Base-by-base conservation (phyloP, 2,888 invertebrate species). In the Odontomyia ornata region DNA sequence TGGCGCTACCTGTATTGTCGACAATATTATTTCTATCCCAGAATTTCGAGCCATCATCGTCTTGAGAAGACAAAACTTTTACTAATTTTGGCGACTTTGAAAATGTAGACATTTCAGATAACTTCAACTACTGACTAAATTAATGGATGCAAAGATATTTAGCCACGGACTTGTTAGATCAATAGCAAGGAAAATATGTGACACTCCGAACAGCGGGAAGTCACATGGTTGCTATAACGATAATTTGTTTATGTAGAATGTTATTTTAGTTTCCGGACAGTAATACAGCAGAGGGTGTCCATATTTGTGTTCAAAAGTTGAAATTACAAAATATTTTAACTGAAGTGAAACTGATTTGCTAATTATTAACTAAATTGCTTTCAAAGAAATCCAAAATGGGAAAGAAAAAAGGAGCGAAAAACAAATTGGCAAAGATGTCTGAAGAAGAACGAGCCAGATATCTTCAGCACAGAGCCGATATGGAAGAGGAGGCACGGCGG, bases 361-460 rank as follows among this genome's bases (percentile, higher is more conserved):
- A 52, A 52, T 52, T 4, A 52, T 52, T 52, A 13, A 21, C 25
- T n/a, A 60, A 60, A n/a, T n/a, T n/a, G n/a, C 60, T 60, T 60
- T 60, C 0, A 60, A 60, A 60, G 23, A 47, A 36, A 21, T 46
- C 27, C 1, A 87, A 87, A 76, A 86, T 87, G 80, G 86, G 87
- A 84, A 90, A 89, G 81, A 93, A 93, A 84, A 88, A 90, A 30
- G 91, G 93, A 85, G 91, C 90, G 52, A 91, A 85, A 75, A 91
- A 92, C 83, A 94, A 94, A 84, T 85, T 95, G 82, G 93, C 94
- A 23, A 91, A 92, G 81, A 95, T 95, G 95, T 93, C 92, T 0
- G 95, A 95, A 80, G 95, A 95, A 84, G 95, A 95, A 83, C 89
- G 93, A 1, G 91, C 92, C 0, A 88, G 94, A 76, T 95, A 95